A percentile compares a stretch with the other conserved stretches of the same genome.
phyloP scores from a whole-genome alignment of 2,797 vertebrate species.

The Pseudochirops cupreus region DNA sequence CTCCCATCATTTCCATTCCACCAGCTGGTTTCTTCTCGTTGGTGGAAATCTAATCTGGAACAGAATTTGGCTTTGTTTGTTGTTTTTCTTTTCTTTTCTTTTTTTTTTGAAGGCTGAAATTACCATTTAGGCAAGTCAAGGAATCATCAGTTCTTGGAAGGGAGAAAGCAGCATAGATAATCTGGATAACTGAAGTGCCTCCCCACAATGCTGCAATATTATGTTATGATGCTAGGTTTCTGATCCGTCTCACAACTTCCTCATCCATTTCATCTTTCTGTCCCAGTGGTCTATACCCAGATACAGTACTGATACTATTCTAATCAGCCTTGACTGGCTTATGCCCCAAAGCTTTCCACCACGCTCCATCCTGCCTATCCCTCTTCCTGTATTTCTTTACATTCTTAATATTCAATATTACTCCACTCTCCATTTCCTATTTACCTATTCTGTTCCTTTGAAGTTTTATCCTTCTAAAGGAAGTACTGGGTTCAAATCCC shows the following conservation, averaged over 20 bases:
- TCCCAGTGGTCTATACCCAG: not conserved
- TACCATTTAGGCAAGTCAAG: not conserved
- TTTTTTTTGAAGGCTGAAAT: not conserved
- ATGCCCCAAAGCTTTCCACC: not conserved
- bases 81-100: not conserved
- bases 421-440: not conserved
- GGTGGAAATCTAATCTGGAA: not conserved
- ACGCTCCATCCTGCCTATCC: not conserved
- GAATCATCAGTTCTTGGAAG: not conserved
- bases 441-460: not conserved
- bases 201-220: not conserved
- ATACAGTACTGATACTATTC: not conserved
- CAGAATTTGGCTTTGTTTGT: not conserved
- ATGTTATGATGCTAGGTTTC: not conserved
- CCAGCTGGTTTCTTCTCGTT: not conserved
- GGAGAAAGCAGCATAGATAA: not conserved
- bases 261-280: not conserved
- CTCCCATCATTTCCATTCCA: not conserved
- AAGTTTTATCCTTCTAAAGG: not conserved
- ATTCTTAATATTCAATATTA: not conserved
- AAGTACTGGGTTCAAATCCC: not conserved
- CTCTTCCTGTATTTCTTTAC: not conserved
- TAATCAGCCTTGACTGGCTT: not conserved
- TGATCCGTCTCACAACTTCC: not conserved
- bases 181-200: not conserved